Percentiles rank a stretch among this genome's conserved stretches.
Evolutionary conservation across 2,888 invertebrate genomes (phyloP).

Genomic region (Crematogaster levior): DNA sequence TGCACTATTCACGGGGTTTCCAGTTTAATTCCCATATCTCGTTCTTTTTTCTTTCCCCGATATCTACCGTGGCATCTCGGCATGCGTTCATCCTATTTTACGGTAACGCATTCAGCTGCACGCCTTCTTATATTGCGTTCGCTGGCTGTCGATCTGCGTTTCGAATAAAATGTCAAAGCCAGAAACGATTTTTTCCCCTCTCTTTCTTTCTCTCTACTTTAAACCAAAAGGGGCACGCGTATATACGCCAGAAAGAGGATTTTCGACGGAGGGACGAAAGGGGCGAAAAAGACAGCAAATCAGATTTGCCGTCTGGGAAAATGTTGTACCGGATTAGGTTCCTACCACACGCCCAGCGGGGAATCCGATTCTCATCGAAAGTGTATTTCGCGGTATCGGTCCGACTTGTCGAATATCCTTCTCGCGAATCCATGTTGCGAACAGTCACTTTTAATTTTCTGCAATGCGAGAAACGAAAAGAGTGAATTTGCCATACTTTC

Average conservation of each 20-base stretch:
- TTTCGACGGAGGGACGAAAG: slow-evolving; percentile 20
- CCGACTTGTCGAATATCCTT: slow-evolving; percentile 34
- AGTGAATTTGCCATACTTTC: background rate
- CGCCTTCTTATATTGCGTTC: slow-evolving; percentile 41
- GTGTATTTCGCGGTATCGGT: slow-evolving; percentile 49
- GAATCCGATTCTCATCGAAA: slow-evolving; percentile 53
- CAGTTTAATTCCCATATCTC: slow-evolving; percentile 39
- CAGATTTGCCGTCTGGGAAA: slow-evolving; percentile 54
- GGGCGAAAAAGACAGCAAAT: slow-evolving; percentile 43
- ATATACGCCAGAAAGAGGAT: slow-evolving; percentile 32
- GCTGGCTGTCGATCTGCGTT: slow-evolving; percentile 60
- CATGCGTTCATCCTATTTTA: slow-evolving; percentile 59
- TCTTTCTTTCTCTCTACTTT: slow-evolving; percentile 36
- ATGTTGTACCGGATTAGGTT: slow-evolving; percentile 51
- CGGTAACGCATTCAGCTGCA: slow-evolving; percentile 44
- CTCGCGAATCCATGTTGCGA: slow-evolving; percentile 29
- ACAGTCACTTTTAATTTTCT: slow-evolving; percentile 39
- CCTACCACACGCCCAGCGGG: slow-evolving; percentile 45
- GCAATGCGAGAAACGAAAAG: background rate
- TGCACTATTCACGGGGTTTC: slow-evolving; percentile 22
- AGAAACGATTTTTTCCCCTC: slow-evolving; percentile 45
- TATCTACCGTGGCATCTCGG: slow-evolving; percentile 15
- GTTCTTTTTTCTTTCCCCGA: background rate
- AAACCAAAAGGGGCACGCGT: slow-evolving; percentile 33
- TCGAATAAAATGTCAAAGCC: slow-evolving; percentile 61